A percentile compares a stretch with the other conserved stretches of the same genome.
phyloP scores from a whole-genome alignment of 2,888 invertebrate species.

The Abscondita cerata region DNA sequence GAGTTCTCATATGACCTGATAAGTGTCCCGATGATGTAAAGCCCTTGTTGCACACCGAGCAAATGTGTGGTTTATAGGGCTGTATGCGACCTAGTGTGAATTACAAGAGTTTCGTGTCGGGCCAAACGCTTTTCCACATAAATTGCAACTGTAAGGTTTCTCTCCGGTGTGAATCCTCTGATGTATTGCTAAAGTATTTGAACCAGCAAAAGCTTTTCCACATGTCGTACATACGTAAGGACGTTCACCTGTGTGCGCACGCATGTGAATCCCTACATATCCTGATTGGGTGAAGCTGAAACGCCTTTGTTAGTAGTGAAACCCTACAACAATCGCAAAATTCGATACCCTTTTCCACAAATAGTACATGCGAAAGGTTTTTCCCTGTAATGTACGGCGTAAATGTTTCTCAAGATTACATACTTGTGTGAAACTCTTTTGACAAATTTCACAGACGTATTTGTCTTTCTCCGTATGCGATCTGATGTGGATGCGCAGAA shows the following conservation, averaged over 20 bases:
- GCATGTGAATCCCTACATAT: conserved; percentile 59
- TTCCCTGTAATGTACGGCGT: conserved; percentile 58
- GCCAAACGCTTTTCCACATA: conserved; percentile 56
- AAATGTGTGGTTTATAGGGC: conserved; percentile 57
- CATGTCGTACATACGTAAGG: conserved; percentile 58
- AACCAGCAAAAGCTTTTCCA: conserved; percentile 59
- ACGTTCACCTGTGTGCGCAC: conserved; percentile 58
- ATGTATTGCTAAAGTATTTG: conserved; percentile 57
- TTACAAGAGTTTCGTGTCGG: conserved; percentile 56
- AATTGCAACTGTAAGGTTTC: conserved; percentile 55
- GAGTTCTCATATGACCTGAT: conserved; percentile 57
- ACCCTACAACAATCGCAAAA: no score
- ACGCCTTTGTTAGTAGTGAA: no score
- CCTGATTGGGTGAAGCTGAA: conserved; percentile 59
- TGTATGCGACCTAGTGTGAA: conserved; percentile 57
- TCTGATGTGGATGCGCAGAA: conserved; percentile 57
- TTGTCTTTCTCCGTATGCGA: conserved; percentile 60
- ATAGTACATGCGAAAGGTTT: conserved; percentile 57
- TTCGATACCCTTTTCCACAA: conserved; percentile 58
- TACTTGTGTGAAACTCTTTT: conserved; percentile 57
- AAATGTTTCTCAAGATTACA: conserved; percentile 59
- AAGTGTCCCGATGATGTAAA: conserved; percentile 57
- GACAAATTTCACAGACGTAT: conserved; percentile 55
- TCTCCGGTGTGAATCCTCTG: conserved; percentile 58
- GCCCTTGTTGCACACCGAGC: conserved; percentile 54